phyloP scores from a whole-genome alignment of 2,888 invertebrate genomes.

The Philopedon plagiatum region DNA sequence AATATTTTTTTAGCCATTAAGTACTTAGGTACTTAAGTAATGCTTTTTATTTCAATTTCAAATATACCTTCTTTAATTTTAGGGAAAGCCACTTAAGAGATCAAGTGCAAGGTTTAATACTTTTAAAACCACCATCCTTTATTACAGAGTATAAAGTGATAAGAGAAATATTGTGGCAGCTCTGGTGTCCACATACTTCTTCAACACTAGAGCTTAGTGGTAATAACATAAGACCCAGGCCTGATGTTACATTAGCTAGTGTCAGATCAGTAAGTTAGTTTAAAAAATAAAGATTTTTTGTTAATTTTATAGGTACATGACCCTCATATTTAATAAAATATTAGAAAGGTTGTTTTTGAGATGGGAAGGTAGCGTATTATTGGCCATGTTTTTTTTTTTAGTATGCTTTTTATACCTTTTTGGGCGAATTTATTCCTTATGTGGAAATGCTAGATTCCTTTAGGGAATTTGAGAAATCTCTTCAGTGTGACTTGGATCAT shows the following conservation, averaged over 20 bases:
- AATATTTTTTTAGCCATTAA: too few species aligned
- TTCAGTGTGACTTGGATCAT: conserved; percentile 45
- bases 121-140: conserved; percentile 57
- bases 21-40: too few species aligned
- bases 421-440: conserved; percentile 62
- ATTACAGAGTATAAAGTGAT: conserved; percentile 66
- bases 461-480: conserved; percentile 58
- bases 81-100: conserved; percentile 63
- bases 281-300: too few species aligned
- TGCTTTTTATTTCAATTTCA: too few species aligned
- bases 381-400: conserved; percentile 52
- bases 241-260: conserved; percentile 64
- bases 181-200: conserved; percentile 61
- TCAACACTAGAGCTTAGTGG: conserved; percentile 60
- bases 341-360: too few species aligned
- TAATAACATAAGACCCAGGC: conserved; percentile 59
- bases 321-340: too few species aligned
- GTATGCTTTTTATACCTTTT: conserved; percentile 57
- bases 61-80: too few species aligned
- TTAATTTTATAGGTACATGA: too few species aligned
- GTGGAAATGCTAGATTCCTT: conserved; percentile 63
- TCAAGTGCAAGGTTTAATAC: conserved; percentile 58
- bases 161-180: conserved; percentile 66
- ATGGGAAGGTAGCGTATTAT: too few species aligned
- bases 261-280: conserved; percentile 60